phyloP scores from a whole-genome alignment of 2,113 vertebrate genomes.

The Nycticryphes semicollaris region DNA sequence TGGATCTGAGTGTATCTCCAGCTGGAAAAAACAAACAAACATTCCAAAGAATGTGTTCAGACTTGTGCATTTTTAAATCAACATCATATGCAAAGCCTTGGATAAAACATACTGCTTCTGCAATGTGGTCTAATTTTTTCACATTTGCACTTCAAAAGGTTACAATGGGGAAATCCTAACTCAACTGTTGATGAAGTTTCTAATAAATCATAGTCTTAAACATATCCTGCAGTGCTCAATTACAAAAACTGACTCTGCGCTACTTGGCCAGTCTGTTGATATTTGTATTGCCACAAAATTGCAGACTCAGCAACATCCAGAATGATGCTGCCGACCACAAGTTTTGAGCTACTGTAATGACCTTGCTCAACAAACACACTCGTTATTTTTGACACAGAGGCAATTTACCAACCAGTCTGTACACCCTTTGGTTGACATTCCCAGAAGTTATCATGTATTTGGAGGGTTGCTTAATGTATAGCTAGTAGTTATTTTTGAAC shows the following conservation, averaged over 20 bases:
- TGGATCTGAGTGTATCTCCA: slow-evolving; percentile 18
- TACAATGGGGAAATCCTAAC: slow-evolving; percentile 26
- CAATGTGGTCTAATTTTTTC: slow-evolving; percentile 10
- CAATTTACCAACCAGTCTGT: slow-evolving; percentile 38
- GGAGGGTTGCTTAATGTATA: slow-evolving; percentile 54
- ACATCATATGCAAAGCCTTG: slow-evolving; percentile 36
- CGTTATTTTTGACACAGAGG: slow-evolving; percentile 46
- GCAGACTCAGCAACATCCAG: neutral
- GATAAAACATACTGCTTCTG: slow-evolving; percentile 15
- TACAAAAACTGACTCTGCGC: neutral
- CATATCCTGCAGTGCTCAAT: neutral
- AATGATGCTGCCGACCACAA: neutral
- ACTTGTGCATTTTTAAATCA: slow-evolving; percentile 40
- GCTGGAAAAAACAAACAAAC: slow-evolving; percentile 41
- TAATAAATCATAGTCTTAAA: neutral
- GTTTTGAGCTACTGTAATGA: slow-evolving; percentile 12
- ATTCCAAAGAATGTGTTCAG: slow-evolving; percentile 40
- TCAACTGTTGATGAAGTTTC: neutral
- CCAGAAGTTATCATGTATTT: slow-evolving; percentile 55
- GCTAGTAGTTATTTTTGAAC: slow-evolving; percentile 57
- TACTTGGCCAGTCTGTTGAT: slow-evolving; percentile 7
- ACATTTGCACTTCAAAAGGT: slow-evolving; percentile 56
- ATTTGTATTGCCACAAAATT: neutral
- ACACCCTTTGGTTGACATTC: slow-evolving; percentile 29
- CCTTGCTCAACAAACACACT: slow-evolving; percentile 29